phyloP scores from a whole-genome alignment of 2,797 vertebrate genomes.

The Anguilla obscura region DNA sequence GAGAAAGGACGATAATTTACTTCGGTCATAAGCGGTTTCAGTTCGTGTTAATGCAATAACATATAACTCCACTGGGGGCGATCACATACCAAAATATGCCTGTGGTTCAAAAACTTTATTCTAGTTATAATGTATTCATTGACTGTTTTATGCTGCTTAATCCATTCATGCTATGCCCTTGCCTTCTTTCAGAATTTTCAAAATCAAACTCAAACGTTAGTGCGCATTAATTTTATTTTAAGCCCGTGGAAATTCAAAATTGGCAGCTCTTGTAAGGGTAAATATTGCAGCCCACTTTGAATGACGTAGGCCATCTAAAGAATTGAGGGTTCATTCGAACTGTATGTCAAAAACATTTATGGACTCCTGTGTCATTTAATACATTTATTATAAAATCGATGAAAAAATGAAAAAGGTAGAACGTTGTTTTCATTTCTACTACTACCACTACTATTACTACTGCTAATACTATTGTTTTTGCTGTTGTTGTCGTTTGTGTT shows the following conservation, averaged over 20 bases:
- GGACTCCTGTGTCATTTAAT: neutral
- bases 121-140: neutral
- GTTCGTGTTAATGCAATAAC: slow-evolving; percentile 36
- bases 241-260: neutral
- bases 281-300: neutral
- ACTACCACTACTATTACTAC: neutral
- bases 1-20: no score
- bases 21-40: neutral
- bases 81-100: slow-evolving; percentile 39
- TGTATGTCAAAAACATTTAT: neutral
- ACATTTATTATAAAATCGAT: neutral
- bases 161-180: neutral
- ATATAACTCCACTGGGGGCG: slow-evolving; percentile 40
- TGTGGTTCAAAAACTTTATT: neutral
- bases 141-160: neutral
- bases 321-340: neutral
- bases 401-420: neutral
- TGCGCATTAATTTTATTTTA: neutral
- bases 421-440: neutral
- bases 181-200: neutral
- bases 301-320: neutral
- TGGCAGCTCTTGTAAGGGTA: no score
- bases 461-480: no score
- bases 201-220: neutral
- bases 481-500: no score